Percentiles rank a stretch among this genome's conserved stretches.
These are phyloP conservation scores for Telenomus remus DNA, from an alignment of 1,140 invertebrate genomes.

Conservation along the genomic window DNA sequence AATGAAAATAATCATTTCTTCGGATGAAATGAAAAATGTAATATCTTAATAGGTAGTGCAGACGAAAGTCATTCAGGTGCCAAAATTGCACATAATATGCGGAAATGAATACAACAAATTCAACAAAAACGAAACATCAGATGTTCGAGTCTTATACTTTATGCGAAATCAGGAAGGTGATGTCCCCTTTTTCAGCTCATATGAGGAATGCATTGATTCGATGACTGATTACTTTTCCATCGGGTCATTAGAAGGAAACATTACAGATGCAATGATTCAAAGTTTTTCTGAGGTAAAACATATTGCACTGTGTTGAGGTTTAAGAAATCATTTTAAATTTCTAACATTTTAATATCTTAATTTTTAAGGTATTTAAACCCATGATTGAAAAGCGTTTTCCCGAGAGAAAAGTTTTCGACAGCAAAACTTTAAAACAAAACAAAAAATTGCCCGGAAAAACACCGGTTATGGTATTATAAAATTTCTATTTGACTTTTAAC, in stretches of 20 bases:
- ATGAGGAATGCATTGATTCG: conserved; percentile 74
- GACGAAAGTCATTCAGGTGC: conserved; percentile 79
- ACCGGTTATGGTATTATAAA: too few species aligned
- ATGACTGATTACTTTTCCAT: conserved; percentile 81
- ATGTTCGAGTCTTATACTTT: conserved; percentile 81
- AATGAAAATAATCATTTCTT: too few species aligned
- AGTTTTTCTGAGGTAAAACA: conserved; percentile 70
- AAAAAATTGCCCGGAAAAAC: too few species aligned
- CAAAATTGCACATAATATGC: conserved; percentile 80
- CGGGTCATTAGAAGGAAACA: conserved; percentile 78
- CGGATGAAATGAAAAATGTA: conserved; percentile 8
- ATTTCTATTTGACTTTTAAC: too few species aligned
- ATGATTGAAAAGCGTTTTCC: too few species aligned
- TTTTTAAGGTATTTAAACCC: too few species aligned
- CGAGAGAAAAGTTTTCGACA: too few species aligned
- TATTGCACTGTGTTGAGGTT: too few species aligned
- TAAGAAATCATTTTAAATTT: too few species aligned
- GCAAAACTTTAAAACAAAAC: too few species aligned
- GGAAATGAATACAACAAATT: conserved; percentile 75
- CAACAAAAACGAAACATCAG: conserved; percentile 67
- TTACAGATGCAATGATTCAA: conserved; percentile 76
- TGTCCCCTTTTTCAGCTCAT: conserved; percentile 76
- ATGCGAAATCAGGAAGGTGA: conserved; percentile 77
- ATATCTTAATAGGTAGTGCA: conserved; percentile 77
- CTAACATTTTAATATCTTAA: too few species aligned